Evolutionary conservation across 2,113 vertebrate species (phyloP), one percentile per base, ranked within the genome.

Genomic region (Nyctereutes procyonoides): DNA sequence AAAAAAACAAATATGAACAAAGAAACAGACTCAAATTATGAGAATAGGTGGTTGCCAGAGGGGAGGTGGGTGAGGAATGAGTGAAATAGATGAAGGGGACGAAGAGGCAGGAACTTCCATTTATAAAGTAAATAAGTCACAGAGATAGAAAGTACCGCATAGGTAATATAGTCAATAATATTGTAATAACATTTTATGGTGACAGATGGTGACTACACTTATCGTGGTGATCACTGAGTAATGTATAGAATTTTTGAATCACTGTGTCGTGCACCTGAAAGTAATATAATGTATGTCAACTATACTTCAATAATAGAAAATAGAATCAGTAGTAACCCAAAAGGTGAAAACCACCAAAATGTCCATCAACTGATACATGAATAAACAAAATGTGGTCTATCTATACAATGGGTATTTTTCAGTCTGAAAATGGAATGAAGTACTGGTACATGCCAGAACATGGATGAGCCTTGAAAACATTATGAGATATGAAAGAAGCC

Each of bases 401-500:
- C 5, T 26, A 53, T 65, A 89, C 28, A 60, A 48, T 86, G 53
- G n/a, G 38, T 92, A 76, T 62, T 80, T 79, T 79, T 94, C 32
- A 92, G 19, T 16, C 51, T 62, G 76, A 74, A 85, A 96, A 94
- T 58, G 84, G 4, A 94, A 65, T 85, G 20, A 58, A 71, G 22
- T 95, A 69, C 28, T 74, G 55, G 63, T 91, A 48, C 14, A 56
- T 74, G 43, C 43, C 79, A 26, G 62, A 88, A 51, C 22, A 38
- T 65, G 38, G 26, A 80, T 48, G 58, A 60, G 55, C 56, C 32
- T 84, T 90, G 69, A 93, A 86, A 90, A 73, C 30, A 55, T 58
- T 63, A 89, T 85, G 38, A 73, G 38, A 94, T 81, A 5, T 86
- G 15, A 79, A 91, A 91, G 69, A 92, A 97, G 63, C 62, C 60